Base-by-base conservation (phyloP, 2,797 vertebrate genomes). In the Alectoris magna region DNA sequence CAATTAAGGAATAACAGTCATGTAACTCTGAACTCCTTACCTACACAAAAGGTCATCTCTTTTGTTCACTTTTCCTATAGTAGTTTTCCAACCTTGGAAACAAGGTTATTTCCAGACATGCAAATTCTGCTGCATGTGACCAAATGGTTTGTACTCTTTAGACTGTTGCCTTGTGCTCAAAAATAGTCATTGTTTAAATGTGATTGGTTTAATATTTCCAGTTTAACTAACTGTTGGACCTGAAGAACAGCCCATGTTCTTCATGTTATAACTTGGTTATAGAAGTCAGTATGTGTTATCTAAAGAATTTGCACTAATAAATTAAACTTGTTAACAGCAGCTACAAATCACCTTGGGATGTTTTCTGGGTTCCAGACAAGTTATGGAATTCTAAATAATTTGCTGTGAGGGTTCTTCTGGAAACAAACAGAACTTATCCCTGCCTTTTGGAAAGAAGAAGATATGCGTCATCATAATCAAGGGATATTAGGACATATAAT, bases 1-100 rank as follows among this genome's bases (percentile, higher is more conserved):
- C 72, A 84, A 91, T 95, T 93, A 95, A 91, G 44, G 74, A 80
- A 69, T 72, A 93, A 93, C 66, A 38, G 69, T 60, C 26, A 15
- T 0, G 16, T 62, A 86, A 78, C 44, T 87, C 87, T 94, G 88
- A 87, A 85, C 90, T 79, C 36, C 58, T 90, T 72, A 58, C 74
- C 90, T 74, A 18, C 62, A 84, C 29, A 36, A 55, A 91, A 94
- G 87, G 89, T 86, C 51, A 60, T 51, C 2, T 27, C 80, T 89
- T 89, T 72, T 83, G 56, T 85, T 95, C 79, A 78, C 82, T 86
- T 81, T 69, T 67, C 68, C 41, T 80, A 36, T 38, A 72, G 14
- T 59, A 73, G 43, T 31, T 74, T 56, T 58, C 56, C n/a, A 58
- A 58, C n/a, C 19, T 34, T 34, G 56, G n/a, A 23, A 34, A 34